Evolutionary conservation across 2,113 vertebrate species (phyloP), one percentile per base, ranked within the genome.

Genomic region (Henicopernis longicauda): DNA sequence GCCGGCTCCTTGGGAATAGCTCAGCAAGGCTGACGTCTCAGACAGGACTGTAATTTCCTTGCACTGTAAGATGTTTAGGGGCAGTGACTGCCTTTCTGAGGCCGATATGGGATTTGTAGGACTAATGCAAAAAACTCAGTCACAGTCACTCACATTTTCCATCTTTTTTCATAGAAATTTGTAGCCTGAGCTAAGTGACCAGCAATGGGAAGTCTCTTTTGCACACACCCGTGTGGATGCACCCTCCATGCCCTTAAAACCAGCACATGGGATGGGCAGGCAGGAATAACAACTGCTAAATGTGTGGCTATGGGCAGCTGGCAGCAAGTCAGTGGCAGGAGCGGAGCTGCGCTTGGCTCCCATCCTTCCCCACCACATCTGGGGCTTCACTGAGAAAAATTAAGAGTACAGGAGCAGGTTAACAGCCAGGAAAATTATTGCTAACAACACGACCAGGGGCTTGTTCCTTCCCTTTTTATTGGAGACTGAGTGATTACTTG

Each of bases 341-440:
- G 11, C 0, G 7, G 88, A 73, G 42, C 66, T 0, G 7, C 1
- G 0, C 69, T 87, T 20, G 65, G 88, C 83, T 63, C 59, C 78
- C 7, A 0, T 26, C 40, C 69, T 31, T 91, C 42, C 91, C 63
- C 62, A 9, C 8, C 11, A 0, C 77, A 22, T 31, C 86, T 73
- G 77, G 85, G 49, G 36, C 70, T 65, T 27, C 10, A 1, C 19
- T 0, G 82, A 34, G 62, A 45, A 47, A 90, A 84, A 89, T 6
- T 19, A 13, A 13, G 82, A 87, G 83, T 15, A 72, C 2, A 5
- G 44, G 79, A 93, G 85, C 89, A 74, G 87, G 66, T 95, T 90
- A 97, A 94, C 74, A 93, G 87, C 42, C 79, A 31, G 93, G 82
- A 90, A 95, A 92, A 93, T 67, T 44, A 96, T 77, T 34, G 89